A percentile compares a stretch with the other conserved stretches of the same genome.
phyloP scores from a whole-genome alignment of 2,888 invertebrate genomes.

The Meliscaeva auricollis region DNA sequence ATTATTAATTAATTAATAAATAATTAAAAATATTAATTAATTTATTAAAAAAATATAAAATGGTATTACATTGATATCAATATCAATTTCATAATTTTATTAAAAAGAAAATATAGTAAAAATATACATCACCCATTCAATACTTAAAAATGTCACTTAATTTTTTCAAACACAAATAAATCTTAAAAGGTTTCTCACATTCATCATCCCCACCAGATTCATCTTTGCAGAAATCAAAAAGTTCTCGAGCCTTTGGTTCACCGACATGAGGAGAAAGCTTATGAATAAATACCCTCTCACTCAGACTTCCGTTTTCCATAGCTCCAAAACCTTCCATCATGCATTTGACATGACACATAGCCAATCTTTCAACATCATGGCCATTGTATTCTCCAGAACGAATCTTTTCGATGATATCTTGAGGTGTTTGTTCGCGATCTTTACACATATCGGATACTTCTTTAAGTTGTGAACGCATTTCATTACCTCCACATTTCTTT shows the following conservation, averaged over 20 bases:
- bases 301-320: background rate
- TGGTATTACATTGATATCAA: too few relatives aligned
- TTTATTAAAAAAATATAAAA: too few relatives aligned
- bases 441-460: background rate
- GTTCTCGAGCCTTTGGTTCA: background rate
- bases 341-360: conserved; percentile 8
- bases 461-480: background rate
- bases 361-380: background rate
- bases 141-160: conserved; percentile 16
- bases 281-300: background rate
- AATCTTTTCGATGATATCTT: background rate
- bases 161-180: background rate
- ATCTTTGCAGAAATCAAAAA: conserved; percentile 12
- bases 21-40: too few relatives aligned
- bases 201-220: background rate
- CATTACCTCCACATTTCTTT: background rate
- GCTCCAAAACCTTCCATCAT: conserved; percentile 8
- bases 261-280: background rate
- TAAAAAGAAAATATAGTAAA: too few relatives aligned
- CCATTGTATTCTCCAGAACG: background rate
- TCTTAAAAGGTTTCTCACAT: conserved; percentile 1
- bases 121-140: background rate
- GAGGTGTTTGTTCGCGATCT: background rate
- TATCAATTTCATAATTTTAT: too few relatives aligned
- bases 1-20: too few relatives aligned